These are phyloP conservation scores for Dromius quadrimaculatus DNA, from an alignment of 2,888 invertebrate species.

Conservation along the genomic window DNA sequence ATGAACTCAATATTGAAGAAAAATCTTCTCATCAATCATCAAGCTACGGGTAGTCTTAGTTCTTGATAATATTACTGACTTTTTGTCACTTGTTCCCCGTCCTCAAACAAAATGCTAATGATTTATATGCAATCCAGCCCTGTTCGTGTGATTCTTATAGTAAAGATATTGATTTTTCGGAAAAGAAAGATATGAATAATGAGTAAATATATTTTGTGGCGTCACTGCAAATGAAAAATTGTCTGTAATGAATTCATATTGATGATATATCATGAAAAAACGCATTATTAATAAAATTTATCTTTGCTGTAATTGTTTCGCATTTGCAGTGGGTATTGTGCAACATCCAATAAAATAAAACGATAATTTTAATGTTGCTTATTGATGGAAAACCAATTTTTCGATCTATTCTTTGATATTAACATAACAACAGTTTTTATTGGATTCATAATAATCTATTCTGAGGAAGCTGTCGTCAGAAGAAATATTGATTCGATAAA, in stretches of 20 bases:
- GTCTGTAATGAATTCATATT: slow-evolving; percentile 2
- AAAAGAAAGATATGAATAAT: slow-evolving; percentile 6
- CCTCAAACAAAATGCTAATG: no score
- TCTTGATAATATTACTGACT: no score
- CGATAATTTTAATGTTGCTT: neutral
- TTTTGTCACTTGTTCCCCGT: no score
- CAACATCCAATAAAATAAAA: neutral
- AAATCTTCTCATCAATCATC: no score
- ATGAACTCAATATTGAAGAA: no score
- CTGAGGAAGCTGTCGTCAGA: no score
- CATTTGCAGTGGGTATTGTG: neutral
- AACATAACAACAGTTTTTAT: no score
- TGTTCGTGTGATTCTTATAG: slow-evolving; percentile 12
- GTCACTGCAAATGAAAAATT: slow-evolving; percentile 13
- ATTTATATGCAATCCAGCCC: no score
- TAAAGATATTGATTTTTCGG: slow-evolving; percentile 8
- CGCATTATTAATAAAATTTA: neutral
- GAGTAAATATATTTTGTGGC: slow-evolving; percentile 9
- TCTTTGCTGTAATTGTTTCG: neutral
- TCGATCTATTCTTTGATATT: no score
- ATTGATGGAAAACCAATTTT: neutral
- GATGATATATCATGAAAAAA: slow-evolving; percentile 18
- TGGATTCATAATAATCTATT: no score
- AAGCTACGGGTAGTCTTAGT: no score
- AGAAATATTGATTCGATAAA: no score